Evolutionary conservation across 2,888 invertebrate species (phyloP).

Genomic region (Mythimna pallens): DNA sequence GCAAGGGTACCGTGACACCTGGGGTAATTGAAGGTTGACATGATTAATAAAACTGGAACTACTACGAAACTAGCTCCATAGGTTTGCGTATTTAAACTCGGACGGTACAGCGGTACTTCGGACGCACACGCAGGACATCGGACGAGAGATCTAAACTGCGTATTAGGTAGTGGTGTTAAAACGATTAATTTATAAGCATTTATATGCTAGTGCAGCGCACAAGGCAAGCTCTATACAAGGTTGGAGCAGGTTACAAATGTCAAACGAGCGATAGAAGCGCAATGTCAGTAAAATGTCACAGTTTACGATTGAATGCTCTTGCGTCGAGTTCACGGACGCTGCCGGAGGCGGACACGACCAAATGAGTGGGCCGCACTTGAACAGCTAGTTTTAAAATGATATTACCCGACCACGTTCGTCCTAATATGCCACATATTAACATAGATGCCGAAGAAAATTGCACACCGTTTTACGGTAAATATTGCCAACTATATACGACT

Average conservation of each 20-base stretch:
- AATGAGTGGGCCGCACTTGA: conserved; percentile 59
- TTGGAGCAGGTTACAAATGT: conserved; percentile 79
- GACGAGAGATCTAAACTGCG: conserved; percentile 33
- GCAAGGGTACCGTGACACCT: conserved; percentile 77
- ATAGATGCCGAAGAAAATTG: conserved; percentile 55
- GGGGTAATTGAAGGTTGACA: conserved; percentile 75
- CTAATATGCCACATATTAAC: conserved; percentile 61
- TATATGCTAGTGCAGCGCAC: conserved; percentile 68
- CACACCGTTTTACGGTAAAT: conserved; percentile 50
- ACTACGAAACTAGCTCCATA: conserved; percentile 51
- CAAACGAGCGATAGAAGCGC: conserved; percentile 78
- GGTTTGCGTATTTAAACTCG: conserved; percentile 40
- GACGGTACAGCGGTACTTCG: conserved; percentile 8
- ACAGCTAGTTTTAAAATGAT: conserved; percentile 65
- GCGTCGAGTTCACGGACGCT: conserved; percentile 80
- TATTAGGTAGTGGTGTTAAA: conserved; percentile 67
- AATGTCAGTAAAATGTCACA: conserved; percentile 87
- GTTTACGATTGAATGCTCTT: conserved; percentile 82
- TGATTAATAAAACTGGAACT: conserved; percentile 68
- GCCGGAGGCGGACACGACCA: conserved; percentile 58
- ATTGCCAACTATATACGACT: conserved; percentile 43
- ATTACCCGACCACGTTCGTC: conserved; percentile 58
- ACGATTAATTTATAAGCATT: conserved; percentile 75
- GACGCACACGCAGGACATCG: conserved; percentile 13
- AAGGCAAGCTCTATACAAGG: conserved; percentile 76